Evolutionary conservation across 2,888 invertebrate genomes (phyloP).

Genomic region (Colostygia pectinataria): DNA sequence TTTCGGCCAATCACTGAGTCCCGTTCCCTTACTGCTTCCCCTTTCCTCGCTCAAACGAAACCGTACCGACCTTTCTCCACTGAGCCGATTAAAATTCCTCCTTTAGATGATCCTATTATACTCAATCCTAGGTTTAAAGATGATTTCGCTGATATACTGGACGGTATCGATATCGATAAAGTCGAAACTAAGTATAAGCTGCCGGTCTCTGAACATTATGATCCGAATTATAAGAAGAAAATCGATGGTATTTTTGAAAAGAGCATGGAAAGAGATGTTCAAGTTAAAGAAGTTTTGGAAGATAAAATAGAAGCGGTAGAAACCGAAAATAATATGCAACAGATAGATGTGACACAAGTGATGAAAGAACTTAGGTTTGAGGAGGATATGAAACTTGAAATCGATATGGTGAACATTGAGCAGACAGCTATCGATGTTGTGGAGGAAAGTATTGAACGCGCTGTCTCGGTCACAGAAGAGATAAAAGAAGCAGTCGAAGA

Average conservation of each 20-base stretch:
- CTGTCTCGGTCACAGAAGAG: slow-evolving; percentile 60
- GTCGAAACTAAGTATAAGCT: slow-evolving; percentile 59
- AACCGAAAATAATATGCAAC: slow-evolving; percentile 26
- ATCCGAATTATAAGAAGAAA: slow-evolving; percentile 51
- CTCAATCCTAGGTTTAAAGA: slow-evolving; percentile 63
- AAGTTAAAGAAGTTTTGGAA: slow-evolving; percentile 1
- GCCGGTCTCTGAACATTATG: slow-evolving; percentile 67
- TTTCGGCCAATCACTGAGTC: slow-evolving; percentile 33
- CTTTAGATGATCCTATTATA: slow-evolving; percentile 67
- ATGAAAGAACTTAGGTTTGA: slow-evolving; percentile 40
- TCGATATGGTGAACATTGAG: slow-evolving; percentile 60
- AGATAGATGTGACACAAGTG: slow-evolving; percentile 22
- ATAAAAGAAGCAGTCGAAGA: slow-evolving; percentile 60
- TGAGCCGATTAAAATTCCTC: slow-evolving; percentile 59
- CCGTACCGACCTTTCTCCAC: slow-evolving; percentile 68
- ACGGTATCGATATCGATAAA: slow-evolving; percentile 40
- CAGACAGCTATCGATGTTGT: slow-evolving; percentile 59
- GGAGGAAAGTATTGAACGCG: slow-evolving; percentile 64
- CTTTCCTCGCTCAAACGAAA: slow-evolving; percentile 51
- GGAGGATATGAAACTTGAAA: slow-evolving; percentile 48
- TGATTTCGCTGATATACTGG: slow-evolving; percentile 45
- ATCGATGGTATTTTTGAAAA: slow-evolving; percentile 22
- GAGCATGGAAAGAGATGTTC: slow-evolving; percentile 21
- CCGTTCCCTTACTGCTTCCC: slow-evolving; percentile 57
- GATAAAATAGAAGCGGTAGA: slow-evolving; percentile 1